Conservation (phyloP, 92 coral and sea anemone species). For the Epizoanthus stellaris region DNA sequence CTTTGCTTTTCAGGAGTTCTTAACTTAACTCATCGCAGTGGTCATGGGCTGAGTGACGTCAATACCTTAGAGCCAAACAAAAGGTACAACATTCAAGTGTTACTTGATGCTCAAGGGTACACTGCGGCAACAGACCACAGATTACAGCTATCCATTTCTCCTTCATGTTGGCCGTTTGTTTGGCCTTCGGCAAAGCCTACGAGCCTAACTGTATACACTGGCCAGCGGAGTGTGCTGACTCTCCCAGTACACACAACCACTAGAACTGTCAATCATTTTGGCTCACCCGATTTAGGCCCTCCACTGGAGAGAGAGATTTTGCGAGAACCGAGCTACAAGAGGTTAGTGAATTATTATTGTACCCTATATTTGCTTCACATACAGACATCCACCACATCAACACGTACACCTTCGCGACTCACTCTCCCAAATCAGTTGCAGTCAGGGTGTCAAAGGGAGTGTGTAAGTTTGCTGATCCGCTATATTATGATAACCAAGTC, state of each 20-base stretch:
- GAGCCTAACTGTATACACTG: constrained; percentile 53
- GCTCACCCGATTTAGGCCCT: too few relatives aligned
- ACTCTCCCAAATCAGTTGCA: too few relatives aligned
- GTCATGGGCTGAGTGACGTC: constrained; percentile 55
- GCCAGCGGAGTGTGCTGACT: constrained; percentile 48
- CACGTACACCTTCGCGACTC: too few relatives aligned
- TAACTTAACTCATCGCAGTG: constrained; percentile 67
- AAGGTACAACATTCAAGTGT: constrained; percentile 38
- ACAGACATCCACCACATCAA: too few relatives aligned
- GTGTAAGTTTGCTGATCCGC: too few relatives aligned
- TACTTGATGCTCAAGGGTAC: constrained; percentile 64
- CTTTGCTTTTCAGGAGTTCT: constrained; percentile 53
- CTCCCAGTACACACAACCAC: constrained; percentile 50
- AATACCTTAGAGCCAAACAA: constrained; percentile 49
- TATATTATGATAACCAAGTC: too few relatives aligned
- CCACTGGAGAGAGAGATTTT: too few relatives aligned
- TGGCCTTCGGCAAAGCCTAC: constrained; percentile 75
- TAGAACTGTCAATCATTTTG: too few relatives aligned
- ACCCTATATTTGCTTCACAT: too few relatives aligned
- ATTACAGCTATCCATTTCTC: constrained; percentile 72
- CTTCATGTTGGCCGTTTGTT: constrained; percentile 70
- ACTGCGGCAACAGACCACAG: constrained; percentile 60
- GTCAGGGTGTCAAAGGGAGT: too few relatives aligned
- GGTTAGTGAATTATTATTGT: too few relatives aligned
- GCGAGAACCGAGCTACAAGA: too few relatives aligned